Evolutionary conservation across 1,140 invertebrate species (phyloP).

Genomic region (Bombus polaris): DNA sequence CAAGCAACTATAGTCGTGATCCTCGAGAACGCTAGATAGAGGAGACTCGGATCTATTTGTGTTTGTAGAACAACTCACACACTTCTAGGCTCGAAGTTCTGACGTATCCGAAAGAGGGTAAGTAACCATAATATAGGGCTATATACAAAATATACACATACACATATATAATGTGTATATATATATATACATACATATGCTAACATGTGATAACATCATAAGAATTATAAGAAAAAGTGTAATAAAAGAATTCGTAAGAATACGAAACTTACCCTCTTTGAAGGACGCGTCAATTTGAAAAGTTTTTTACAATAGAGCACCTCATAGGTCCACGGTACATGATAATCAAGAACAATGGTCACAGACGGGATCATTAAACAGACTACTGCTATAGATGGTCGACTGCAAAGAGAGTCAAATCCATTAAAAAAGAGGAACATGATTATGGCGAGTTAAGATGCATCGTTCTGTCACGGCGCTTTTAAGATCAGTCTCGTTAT

Average conservation of each 20-base stretch:
- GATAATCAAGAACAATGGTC: slow-evolving; percentile 53
- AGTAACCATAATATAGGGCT: slow-evolving; percentile 35
- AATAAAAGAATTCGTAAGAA: slow-evolving; percentile 12
- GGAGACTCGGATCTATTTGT: slow-evolving; percentile 56
- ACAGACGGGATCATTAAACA: slow-evolving; percentile 56
- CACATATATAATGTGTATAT: neutral
- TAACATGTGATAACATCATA: slow-evolving; percentile 28
- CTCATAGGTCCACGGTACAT: slow-evolving; percentile 49
- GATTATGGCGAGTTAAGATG: slow-evolving; percentile 41
- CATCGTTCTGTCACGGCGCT: slow-evolving; percentile 38
- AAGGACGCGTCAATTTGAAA: slow-evolving; percentile 60
- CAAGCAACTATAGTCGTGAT: slow-evolving; percentile 74
- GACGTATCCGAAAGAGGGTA: slow-evolving; percentile 61
- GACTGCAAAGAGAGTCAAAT: slow-evolving; percentile 56
- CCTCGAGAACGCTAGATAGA: slow-evolving; percentile 59
- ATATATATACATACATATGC: slow-evolving; percentile 2
- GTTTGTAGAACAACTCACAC: slow-evolving; percentile 41
- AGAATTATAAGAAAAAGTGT: slow-evolving; percentile 1
- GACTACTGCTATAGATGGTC: slow-evolving; percentile 57
- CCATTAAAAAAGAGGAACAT: slow-evolving; percentile 46
- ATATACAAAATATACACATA: slow-evolving; percentile 40
- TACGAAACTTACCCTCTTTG: slow-evolving; percentile 56
- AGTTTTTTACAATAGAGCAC: slow-evolving; percentile 61
- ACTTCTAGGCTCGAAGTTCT: slow-evolving; percentile 57
- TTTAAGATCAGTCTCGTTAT: neutral